These are phyloP conservation scores for Saturnia japonica DNA, from an alignment of 2,888 invertebrate genomes.

Conservation along the genomic window DNA sequence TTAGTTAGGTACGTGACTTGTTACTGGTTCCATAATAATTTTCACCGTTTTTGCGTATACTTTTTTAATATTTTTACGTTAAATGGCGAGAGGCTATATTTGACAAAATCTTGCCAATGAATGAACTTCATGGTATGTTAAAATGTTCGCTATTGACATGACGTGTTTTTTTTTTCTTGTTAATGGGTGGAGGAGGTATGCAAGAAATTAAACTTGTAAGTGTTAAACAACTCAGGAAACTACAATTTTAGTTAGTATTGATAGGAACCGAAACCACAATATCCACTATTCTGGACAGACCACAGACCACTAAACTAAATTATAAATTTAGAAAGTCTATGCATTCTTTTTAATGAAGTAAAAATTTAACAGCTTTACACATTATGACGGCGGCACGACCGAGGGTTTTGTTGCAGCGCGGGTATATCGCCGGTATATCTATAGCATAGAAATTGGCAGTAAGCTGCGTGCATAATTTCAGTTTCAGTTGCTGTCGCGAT, in stretches of 20 bases:
- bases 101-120: neutral
- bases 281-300: neutral
- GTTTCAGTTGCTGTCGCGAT: too few species aligned
- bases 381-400: too few species aligned
- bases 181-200: neutral
- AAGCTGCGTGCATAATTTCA: too few species aligned
- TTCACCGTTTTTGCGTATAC: neutral
- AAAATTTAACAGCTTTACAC: too few species aligned
- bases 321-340: too few species aligned
- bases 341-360: too few species aligned
- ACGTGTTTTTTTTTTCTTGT: neutral
- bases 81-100: neutral
- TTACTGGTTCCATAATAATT: slow-evolving; percentile 1
- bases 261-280: neutral
- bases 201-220: neutral
- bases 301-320: too few species aligned
- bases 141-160: neutral
- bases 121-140: neutral
- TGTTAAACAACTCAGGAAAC: neutral
- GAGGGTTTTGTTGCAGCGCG: too few species aligned
- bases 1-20: slow-evolving; percentile 9
- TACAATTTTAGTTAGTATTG: neutral
- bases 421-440: too few species aligned
- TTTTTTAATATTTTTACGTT: neutral
- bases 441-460: too few species aligned